phyloP scores from a whole-genome alignment of 2,797 vertebrate species.

The Cheirogaleus major region DNA sequence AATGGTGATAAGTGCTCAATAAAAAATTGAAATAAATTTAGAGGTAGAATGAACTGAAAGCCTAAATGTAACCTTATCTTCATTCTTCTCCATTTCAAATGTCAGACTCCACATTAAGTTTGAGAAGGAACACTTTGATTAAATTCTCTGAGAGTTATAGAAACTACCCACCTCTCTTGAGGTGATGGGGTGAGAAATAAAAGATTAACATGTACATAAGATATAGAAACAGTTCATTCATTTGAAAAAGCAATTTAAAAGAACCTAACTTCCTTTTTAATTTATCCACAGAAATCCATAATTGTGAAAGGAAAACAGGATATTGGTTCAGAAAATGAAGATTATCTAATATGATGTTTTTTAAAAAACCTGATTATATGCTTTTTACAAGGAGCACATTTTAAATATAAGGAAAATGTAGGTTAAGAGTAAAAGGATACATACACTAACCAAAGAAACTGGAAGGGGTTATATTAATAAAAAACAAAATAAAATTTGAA shows the following conservation, averaged over 20 bases:
- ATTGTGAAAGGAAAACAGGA: background rate
- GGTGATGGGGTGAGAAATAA: background rate
- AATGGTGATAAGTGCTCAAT: background rate
- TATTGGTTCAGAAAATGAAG: background rate
- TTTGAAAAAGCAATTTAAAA: background rate
- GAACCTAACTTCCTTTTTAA: background rate
- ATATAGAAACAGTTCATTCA: background rate
- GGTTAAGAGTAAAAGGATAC: background rate
- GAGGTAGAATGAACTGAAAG: background rate
- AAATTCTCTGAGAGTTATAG: background rate
- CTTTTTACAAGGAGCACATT: background rate
- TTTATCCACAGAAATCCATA: background rate
- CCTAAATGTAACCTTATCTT: background rate
- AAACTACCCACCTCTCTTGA: background rate
- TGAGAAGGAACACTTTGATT: background rate
- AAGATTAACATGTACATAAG: background rate
- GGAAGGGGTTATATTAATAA: background rate
- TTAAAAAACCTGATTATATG: background rate
- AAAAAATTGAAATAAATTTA: background rate
- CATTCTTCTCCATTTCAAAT: background rate
- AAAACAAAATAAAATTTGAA: background rate
- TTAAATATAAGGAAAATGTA: constrained; percentile 27
- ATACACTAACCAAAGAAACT: background rate
- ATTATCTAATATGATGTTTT: background rate
- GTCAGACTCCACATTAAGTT: background rate